Conservation (phyloP, 2,888 invertebrate genomes). For the Acrobasis consociella region DNA sequence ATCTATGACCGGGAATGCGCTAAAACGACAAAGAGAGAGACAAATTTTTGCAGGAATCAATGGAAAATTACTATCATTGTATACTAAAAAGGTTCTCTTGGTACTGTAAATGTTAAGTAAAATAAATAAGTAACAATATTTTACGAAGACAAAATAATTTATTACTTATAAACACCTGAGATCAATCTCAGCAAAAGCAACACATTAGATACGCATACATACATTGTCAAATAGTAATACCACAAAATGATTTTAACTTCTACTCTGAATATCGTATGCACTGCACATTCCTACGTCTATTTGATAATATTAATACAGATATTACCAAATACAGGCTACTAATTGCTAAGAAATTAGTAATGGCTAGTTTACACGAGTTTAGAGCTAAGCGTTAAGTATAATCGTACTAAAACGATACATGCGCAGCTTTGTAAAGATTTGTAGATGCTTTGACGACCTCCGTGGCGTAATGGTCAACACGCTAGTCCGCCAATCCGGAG, state of each 20-base stretch:
- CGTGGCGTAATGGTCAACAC: no score
- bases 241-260: constrained; percentile 22
- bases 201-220: constrained; percentile 43
- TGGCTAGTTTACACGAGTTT: constrained; percentile 2
- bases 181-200: constrained; percentile 68
- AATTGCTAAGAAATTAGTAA: constrained; percentile 19
- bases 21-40: no score
- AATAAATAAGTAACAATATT: constrained; percentile 31
- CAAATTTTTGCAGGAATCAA: no score
- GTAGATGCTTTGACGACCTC: no score
- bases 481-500: no score
- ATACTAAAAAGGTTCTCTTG: no score
- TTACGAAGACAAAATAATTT: constrained; percentile 63
- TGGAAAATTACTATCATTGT: no score
- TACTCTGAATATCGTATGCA: constrained; percentile 25
- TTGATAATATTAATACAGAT: constrained; percentile 19
- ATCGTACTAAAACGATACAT: constrained; percentile 31
- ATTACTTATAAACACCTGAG: constrained; percentile 65
- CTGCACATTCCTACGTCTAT: constrained; percentile 25
- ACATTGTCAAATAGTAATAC: constrained; percentile 28
- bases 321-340: constrained; percentile 14
- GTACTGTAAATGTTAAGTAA: neutral
- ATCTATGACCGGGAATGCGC: no score
- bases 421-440: no score
- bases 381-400: neutral